phyloP scores from a whole-genome alignment of 2,888 invertebrate species.

The Lysandra bellargus region DNA sequence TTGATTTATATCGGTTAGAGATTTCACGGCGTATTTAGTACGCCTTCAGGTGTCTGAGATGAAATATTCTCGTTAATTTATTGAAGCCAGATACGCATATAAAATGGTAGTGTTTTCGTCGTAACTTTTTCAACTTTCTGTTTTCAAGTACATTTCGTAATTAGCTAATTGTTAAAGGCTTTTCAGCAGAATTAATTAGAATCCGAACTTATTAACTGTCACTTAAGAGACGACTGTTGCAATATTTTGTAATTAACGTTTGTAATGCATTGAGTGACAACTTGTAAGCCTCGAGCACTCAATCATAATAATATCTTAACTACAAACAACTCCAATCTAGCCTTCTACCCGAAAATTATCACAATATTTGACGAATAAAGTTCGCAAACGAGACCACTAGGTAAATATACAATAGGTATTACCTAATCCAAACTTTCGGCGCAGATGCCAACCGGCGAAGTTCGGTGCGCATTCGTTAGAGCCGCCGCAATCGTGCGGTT shows the following conservation, averaged over 20 bases:
- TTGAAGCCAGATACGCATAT: not conserved
- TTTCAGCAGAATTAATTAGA: too few species aligned
- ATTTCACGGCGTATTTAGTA: slow-evolving; percentile 41
- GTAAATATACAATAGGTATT: slow-evolving; percentile 28
- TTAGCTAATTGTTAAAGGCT: not conserved
- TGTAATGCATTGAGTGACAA: too few species aligned
- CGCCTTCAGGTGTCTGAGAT: slow-evolving; percentile 34
- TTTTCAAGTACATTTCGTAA: not conserved
- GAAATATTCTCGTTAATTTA: slow-evolving; percentile 27
- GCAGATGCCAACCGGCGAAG: slow-evolving; percentile 29
- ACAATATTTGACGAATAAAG: slow-evolving; percentile 3
- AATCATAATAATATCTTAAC: too few species aligned
- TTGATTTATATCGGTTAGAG: slow-evolving; percentile 44
- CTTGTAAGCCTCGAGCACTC: too few species aligned
- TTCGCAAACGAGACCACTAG: slow-evolving; percentile 21
- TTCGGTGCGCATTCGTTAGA: slow-evolving; percentile 30
- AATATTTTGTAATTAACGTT: too few species aligned
- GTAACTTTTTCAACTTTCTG: not conserved
- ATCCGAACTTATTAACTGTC: too few species aligned
- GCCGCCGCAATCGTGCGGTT: slow-evolving; percentile 34
- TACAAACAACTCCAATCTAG: not conserved
- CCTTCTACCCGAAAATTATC: not conserved
- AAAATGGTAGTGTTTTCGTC: not conserved
- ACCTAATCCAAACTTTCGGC: slow-evolving; percentile 28
- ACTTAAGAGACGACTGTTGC: too few species aligned